A percentile compares a stretch with the other conserved stretches of the same genome.
Conservation (phyloP, 2,113 vertebrate genomes). For the Muntiacus reevesi region DNA sequence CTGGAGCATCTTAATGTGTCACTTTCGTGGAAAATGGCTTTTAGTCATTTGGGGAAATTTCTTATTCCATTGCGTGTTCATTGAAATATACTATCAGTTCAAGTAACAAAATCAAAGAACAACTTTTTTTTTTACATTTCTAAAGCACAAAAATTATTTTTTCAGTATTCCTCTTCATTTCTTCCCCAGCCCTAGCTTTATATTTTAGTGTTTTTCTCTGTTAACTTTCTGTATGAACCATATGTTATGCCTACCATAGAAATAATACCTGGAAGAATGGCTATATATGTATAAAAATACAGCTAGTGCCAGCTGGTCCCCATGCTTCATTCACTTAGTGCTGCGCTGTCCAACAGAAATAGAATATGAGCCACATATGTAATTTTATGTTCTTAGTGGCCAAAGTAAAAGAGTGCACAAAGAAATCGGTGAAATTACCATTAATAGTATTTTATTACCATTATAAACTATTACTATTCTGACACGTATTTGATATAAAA, state of each 20-base stretch:
- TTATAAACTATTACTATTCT: background rate
- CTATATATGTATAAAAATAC: background rate
- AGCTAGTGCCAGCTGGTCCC: background rate
- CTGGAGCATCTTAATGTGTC: background rate
- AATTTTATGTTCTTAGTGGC: background rate
- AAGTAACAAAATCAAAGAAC: slow-evolving; percentile 15
- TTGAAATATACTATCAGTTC: background rate
- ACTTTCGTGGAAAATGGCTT: background rate
- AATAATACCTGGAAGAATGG: background rate
- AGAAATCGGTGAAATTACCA: background rate
- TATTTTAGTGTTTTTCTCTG: background rate
- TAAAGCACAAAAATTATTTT: background rate
- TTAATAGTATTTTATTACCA: background rate
- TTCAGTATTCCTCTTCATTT: background rate
- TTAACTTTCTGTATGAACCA: background rate
- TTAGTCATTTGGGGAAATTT: slow-evolving; percentile 3
- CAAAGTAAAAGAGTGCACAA: background rate
- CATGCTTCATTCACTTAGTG: background rate
- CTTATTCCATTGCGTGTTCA: background rate
- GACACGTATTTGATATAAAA: background rate
- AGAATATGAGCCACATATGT: background rate
- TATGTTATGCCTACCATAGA: background rate
- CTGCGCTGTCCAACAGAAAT: background rate
- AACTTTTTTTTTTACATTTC: background rate
- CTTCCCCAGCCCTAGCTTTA: background rate